A percentile compares a stretch with the other conserved stretches of the same genome.
These are phyloP conservation scores for Rachycentron canadum DNA, from an alignment of 2,797 vertebrate species.

Conservation along the genomic window DNA sequence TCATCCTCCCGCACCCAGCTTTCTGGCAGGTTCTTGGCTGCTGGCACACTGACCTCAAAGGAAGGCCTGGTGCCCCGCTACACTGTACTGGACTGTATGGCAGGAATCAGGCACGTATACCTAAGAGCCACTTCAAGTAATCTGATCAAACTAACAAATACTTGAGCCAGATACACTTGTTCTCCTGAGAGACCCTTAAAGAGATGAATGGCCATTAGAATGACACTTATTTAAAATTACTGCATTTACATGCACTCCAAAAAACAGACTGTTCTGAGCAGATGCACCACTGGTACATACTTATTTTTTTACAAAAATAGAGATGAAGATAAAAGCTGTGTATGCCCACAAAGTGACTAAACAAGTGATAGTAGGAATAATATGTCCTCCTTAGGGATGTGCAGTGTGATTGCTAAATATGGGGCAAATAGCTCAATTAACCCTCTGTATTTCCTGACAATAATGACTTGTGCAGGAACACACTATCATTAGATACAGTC, in stretches of 20 bases:
- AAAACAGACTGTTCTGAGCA: background rate
- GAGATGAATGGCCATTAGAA: conserved; percentile 40
- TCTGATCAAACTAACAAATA: conserved; percentile 71
- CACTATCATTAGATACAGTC: conserved; percentile 16
- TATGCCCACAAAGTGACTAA: conserved; percentile 30
- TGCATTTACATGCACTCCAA: background rate
- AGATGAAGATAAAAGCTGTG: conserved; percentile 43
- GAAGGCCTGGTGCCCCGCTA: conserved; percentile 50
- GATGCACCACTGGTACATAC: background rate
- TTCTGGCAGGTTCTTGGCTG: conserved; percentile 72
- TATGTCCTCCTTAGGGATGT: conserved; percentile 33
- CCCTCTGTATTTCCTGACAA: conserved; percentile 59
- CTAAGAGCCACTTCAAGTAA: conserved; percentile 74
- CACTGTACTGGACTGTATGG: conserved; percentile 34
- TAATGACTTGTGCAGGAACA: conserved; percentile 53
- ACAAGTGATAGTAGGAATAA: conserved; percentile 58
- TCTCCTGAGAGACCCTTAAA: conserved; percentile 55
- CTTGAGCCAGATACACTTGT: conserved; percentile 40
- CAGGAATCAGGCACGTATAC: conserved; percentile 64
- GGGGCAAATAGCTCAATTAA: conserved; percentile 45
- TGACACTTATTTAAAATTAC: conserved; percentile 21
- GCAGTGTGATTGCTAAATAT: conserved; percentile 42
- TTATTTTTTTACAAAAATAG: conserved; percentile 29
- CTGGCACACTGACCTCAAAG: conserved; percentile 60
- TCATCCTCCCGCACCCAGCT: conserved; percentile 58